These are phyloP conservation scores for Caradrina kadenii DNA, from an alignment of 2,888 invertebrate species.

Conservation along the genomic window DNA sequence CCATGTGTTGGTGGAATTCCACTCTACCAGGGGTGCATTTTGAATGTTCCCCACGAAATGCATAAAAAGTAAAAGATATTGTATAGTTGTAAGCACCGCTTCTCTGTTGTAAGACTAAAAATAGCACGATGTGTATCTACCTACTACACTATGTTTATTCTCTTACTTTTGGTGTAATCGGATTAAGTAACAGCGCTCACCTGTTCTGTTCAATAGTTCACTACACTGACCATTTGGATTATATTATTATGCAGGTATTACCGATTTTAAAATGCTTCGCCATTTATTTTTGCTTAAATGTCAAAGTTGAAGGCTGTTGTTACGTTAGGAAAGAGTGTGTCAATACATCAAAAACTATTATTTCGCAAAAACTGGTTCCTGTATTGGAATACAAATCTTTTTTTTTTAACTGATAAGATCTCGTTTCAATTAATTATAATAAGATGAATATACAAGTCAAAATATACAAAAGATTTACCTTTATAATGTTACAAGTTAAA, in stretches of 20 bases:
- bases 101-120: too few species aligned
- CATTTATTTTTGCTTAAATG: constrained; percentile 5
- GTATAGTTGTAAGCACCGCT: too few species aligned
- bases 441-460: neutral
- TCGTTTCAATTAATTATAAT: neutral
- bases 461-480: too few species aligned
- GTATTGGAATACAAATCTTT: neutral
- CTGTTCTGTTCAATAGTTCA: neutral
- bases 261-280: neutral
- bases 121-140: too few species aligned
- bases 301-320: constrained; percentile 17
- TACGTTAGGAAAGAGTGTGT: constrained; percentile 9
- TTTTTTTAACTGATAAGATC: neutral
- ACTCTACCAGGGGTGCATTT: too few species aligned
- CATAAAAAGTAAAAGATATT: too few species aligned
- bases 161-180: neutral
- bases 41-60: too few species aligned
- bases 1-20: too few species aligned
- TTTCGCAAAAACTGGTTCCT: constrained; percentile 4
- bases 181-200: neutral
- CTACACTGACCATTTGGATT: neutral
- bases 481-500: too few species aligned
- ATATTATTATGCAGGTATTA: neutral
- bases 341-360: neutral
- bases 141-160: too few species aligned